A percentile compares a stretch with the other conserved stretches of the same genome.
Conservation (phyloP, 2,797 vertebrate species). For the Enteromius radiatus region DNA sequence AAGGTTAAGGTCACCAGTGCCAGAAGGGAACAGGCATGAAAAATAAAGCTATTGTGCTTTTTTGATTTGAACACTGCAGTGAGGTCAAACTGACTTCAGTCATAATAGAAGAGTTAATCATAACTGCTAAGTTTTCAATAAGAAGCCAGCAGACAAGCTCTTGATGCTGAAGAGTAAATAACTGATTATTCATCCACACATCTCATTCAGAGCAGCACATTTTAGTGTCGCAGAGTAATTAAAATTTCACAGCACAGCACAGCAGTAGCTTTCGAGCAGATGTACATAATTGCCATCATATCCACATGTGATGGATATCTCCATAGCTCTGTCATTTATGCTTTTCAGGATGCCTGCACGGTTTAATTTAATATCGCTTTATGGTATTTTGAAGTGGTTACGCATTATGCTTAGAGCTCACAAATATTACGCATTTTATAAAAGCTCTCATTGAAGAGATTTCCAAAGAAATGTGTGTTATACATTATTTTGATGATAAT, state of each 20-base stretch:
- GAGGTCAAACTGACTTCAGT: not conserved
- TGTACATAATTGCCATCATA: constrained; percentile 51
- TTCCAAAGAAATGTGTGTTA: too few species aligned
- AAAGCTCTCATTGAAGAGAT: too few species aligned
- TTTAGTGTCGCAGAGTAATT: constrained; percentile 44
- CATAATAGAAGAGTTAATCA: not conserved
- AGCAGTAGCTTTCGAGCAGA: constrained; percentile 53
- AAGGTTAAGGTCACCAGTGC: not conserved
- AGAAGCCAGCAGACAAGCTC: not conserved
- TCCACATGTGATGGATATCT: constrained; percentile 43
- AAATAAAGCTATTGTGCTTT: constrained; percentile 10
- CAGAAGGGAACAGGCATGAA: not conserved
- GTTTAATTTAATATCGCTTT: not conserved
- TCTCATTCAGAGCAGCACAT: constrained; percentile 35
- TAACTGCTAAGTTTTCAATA: not conserved
- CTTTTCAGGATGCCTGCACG: constrained; percentile 23
- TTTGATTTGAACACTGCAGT: not conserved
- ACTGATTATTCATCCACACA: constrained; percentile 32
- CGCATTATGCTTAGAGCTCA: not conserved
- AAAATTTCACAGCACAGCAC: constrained; percentile 52
- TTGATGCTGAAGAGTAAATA: constrained; percentile 23
- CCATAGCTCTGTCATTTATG: constrained; percentile 19
- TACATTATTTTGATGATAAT: not conserved
- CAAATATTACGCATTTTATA: not conserved
- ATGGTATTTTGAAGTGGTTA: not conserved